Evolutionary conservation across 2,888 invertebrate species (phyloP).

Genomic region (Stenodera caucasica): DNA sequence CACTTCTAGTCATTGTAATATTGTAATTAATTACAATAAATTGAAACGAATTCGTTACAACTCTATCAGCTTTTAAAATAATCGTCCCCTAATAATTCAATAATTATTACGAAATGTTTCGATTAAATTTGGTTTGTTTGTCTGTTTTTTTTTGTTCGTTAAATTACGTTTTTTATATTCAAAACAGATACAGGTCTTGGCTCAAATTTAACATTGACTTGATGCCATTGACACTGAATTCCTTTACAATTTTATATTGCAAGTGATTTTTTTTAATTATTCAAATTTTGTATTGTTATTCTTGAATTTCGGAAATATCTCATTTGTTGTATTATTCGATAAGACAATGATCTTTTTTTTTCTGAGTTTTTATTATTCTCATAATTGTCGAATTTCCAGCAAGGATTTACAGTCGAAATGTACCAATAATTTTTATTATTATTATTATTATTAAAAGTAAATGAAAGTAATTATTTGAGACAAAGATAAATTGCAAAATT

Average conservation of each 20-base stretch:
- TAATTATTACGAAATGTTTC: neutral
- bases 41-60: neutral
- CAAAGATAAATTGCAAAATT: neutral
- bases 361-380: neutral
- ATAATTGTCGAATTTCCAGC: neutral
- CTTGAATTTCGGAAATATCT: neutral
- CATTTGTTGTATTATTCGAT: neutral
- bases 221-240: constrained; percentile 29
- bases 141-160: too few relatives aligned
- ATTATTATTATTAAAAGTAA: neutral
- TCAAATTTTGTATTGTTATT: neutral
- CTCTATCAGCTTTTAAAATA: neutral
- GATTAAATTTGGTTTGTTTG: neutral
- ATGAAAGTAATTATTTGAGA: neutral
- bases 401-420: too few relatives aligned
- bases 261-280: constrained; percentile 11
- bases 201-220: constrained; percentile 29
- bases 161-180: neutral
- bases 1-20: neutral
- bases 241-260: constrained; percentile 18
- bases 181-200: constrained; percentile 16
- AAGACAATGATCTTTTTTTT: neutral
- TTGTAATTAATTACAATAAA: neutral
- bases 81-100: neutral
- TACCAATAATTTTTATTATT: neutral